phyloP scores from a whole-genome alignment of 2,797 vertebrate species.

The Anomalospiza imberbis region DNA sequence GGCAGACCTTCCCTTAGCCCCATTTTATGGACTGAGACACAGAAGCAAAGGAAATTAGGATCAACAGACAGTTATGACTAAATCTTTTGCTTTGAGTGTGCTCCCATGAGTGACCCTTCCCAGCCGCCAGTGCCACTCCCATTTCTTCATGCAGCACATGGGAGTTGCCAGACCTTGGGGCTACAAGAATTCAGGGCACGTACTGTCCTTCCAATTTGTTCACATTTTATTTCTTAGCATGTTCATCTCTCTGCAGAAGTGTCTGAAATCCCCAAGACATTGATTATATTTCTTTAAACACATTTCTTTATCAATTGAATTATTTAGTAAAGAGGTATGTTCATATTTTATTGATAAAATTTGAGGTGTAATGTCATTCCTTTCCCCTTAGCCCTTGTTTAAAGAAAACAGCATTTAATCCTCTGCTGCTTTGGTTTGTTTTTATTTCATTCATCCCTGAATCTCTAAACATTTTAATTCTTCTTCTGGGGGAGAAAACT shows the following conservation, averaged over 20 bases:
- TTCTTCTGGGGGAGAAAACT: not conserved
- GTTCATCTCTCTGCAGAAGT: not conserved
- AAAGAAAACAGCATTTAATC: conserved; percentile 1
- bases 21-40: not conserved
- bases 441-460: not conserved
- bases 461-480: not conserved
- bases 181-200: not conserved
- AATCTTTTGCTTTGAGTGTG: not conserved
- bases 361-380: not conserved
- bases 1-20: not conserved
- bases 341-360: conserved; percentile 46
- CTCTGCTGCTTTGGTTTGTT: not conserved
- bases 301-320: conserved; percentile 28
- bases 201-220: not conserved
- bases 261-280: not conserved
- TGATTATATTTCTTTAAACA: conserved; percentile 28
- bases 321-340: conserved; percentile 37
- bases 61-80: not conserved
- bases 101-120: fast-evolving
- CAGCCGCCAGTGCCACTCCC: not conserved
- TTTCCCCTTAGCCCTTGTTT: not conserved
- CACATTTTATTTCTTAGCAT: not conserved
- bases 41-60: not conserved
- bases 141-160: not conserved
- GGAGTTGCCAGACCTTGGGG: not conserved